These are phyloP conservation scores for Machaerirhynchus nigripectus DNA, from an alignment of 2,113 vertebrate genomes.

Conservation along the genomic window DNA sequence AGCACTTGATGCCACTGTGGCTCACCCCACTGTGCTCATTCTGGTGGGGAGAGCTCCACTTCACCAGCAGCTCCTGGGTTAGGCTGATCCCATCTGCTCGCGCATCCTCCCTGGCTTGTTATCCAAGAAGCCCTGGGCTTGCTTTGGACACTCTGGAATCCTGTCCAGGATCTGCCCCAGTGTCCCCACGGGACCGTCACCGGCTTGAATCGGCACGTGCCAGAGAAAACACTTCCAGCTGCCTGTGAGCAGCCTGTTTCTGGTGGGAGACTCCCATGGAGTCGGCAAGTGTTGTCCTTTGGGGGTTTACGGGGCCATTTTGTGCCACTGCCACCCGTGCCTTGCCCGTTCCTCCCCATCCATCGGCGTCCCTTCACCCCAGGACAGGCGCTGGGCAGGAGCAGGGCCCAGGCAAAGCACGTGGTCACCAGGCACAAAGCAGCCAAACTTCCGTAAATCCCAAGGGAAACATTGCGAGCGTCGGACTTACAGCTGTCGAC, in stretches of 20 bases:
- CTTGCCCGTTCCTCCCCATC: neutral
- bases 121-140: neutral
- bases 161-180: neutral
- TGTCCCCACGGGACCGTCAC: rapidly evolving
- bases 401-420: neutral
- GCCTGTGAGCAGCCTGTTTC: conserved; percentile 40
- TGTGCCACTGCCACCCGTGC: neutral
- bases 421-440: neutral
- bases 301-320: conserved; percentile 38
- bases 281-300: conserved; percentile 52
- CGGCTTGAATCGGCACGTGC: rapidly evolving
- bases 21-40: rapidly evolving
- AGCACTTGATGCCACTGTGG: rapidly evolving
- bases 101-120: rapidly evolving
- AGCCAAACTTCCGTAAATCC: neutral
- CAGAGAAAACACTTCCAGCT: conserved; percentile 43
- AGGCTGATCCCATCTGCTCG: neutral
- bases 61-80: neutral
- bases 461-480: conserved; percentile 47
- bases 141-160: neutral
- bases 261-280: conserved; percentile 43
- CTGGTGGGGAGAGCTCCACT: neutral
- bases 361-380: neutral
- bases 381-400: neutral
- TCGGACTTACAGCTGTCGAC: conserved; percentile 71